phyloP scores from a whole-genome alignment of 2,797 vertebrate species.

The Orientallactaga sibirica region DNA sequence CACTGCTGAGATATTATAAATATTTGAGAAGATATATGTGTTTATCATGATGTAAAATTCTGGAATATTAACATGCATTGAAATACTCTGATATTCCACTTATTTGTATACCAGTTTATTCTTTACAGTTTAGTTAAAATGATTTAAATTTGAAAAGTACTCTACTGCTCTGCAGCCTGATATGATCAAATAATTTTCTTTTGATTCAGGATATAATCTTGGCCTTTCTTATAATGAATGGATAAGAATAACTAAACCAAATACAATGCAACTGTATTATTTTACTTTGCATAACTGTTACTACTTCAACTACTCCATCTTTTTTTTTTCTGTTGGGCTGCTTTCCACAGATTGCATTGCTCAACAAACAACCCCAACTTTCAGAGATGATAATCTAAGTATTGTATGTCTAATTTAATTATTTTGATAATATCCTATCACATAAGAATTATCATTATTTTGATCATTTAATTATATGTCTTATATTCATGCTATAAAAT shows the following conservation, averaged over 20 bases:
- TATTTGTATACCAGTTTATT: background rate
- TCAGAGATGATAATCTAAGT: background rate
- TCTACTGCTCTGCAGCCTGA: background rate
- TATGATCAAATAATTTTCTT: background rate
- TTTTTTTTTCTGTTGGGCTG: background rate
- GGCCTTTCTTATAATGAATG: background rate
- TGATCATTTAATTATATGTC: conserved; percentile 12
- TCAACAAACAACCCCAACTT: background rate
- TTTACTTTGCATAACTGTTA: background rate
- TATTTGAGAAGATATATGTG: background rate
- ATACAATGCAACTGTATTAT: background rate
- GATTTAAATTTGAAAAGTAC: too few relatives aligned
- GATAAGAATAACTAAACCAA: conserved; percentile 38
- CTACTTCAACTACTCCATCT: background rate
- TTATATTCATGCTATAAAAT: conserved; percentile 2
- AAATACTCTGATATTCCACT: background rate
- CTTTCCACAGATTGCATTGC: background rate
- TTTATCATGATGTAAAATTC: background rate
- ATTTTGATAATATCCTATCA: background rate
- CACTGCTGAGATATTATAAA: background rate
- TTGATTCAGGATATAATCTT: background rate
- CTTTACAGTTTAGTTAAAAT: background rate
- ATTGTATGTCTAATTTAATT: background rate
- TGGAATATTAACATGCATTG: background rate
- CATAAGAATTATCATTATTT: conserved; percentile 9